Evolutionary conservation across 2,888 invertebrate genomes (phyloP), one percentile per base, ranked within the genome.

Genomic region (Zaprionus bogoriensis): DNA sequence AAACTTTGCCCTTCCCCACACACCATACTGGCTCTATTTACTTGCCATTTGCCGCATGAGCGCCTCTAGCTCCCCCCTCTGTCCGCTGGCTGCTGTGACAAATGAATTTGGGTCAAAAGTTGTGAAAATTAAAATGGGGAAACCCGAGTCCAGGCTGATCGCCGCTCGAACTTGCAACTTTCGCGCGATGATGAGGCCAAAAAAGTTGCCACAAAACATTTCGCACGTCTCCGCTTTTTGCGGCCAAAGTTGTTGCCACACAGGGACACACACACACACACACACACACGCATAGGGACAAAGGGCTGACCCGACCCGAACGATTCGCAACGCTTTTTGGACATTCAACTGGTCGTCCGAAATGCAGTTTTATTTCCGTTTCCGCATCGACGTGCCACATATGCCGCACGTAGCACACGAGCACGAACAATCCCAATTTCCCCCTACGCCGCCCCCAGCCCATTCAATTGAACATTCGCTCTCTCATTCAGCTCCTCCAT

Each of bases 41-140:
- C 19, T 19, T 39, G 46, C 38, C 39, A 50, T 44, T 82, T 77
- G 62, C 59, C 67, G 80, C 75, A 65, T 67, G 75, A 60, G 25
- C 52, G 77, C 65, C 61, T 72, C 41, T 46, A 17, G 6, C 20
- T 41, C 38, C 10, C 19, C 2, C 4, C 10, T 10, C 6, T 20
- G 23, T 17, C 20, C 12, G 32, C 17, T 23, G 25, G 6, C 22
- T 45, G 48, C 63, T 73, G 81, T 80, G 78, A 81, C 81, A 80
- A 84, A 84, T 80, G 84, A 84, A 80, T 80, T 80, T 84, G 80
- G 80, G 80, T 80, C 80, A 81, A 71, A 76, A 81, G 80, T 78
- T 81, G 78, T 67, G 81, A 64, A 80, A 80, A 84, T 84, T 81
- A 79, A 74, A 83, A 70, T 57, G 54, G 48, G 25, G n/a, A 14